phyloP scores from a whole-genome alignment of 2,113 vertebrate species.

The Saguinus imperator region DNA sequence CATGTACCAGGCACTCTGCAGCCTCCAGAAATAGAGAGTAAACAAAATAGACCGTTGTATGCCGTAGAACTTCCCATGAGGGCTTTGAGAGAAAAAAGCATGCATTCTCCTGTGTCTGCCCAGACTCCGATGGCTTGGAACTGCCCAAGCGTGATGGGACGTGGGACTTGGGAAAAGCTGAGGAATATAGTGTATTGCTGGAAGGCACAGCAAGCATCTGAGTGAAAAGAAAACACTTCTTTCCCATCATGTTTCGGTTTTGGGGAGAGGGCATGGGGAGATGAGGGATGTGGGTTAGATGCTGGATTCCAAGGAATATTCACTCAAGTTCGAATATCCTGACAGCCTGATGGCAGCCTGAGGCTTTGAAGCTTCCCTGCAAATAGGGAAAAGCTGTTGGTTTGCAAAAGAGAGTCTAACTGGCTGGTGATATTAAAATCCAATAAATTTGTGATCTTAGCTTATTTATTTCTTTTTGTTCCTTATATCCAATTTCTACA shows the following conservation, averaged over 20 bases:
- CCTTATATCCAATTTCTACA: background rate
- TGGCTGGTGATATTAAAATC: background rate
- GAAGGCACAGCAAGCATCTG: background rate
- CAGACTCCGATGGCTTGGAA: background rate
- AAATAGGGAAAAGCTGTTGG: background rate
- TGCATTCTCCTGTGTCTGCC: background rate
- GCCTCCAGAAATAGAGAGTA: background rate
- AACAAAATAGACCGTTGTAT: background rate
- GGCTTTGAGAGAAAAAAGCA: background rate
- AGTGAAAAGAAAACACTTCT: background rate
- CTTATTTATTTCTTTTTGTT: constrained; percentile 3
- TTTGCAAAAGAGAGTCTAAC: background rate
- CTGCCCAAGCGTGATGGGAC: background rate
- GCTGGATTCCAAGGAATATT: background rate
- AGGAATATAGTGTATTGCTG: background rate
- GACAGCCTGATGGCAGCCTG: background rate
- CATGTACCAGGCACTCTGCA: background rate
- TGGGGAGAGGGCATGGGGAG: background rate
- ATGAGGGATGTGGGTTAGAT: background rate
- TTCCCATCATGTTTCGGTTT: background rate
- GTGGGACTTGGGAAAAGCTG: background rate
- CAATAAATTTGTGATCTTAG: background rate
- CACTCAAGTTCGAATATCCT: background rate
- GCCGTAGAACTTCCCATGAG: background rate
- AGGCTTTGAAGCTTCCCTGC: background rate